These are phyloP conservation scores for Falco rusticolus DNA, from an alignment of 2,797 vertebrate species.

Conservation along the genomic window DNA sequence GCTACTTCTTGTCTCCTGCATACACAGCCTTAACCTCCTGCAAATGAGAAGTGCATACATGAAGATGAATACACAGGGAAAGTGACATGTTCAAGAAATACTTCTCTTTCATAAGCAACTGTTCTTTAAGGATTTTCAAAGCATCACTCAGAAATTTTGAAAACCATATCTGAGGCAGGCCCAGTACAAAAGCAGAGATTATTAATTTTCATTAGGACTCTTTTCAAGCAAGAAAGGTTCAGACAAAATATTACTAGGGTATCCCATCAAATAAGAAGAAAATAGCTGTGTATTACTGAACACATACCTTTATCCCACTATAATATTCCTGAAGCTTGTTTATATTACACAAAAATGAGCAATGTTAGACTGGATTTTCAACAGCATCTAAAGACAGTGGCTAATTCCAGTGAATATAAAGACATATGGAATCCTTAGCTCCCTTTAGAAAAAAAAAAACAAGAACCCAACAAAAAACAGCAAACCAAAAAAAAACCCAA, in stretches of 20 bases:
- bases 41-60: neutral
- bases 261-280: neutral
- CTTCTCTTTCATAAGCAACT: neutral
- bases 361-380: neutral
- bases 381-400: neutral
- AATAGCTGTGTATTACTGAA: neutral
- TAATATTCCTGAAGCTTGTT: neutral
- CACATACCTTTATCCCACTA: neutral
- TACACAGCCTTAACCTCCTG: neutral
- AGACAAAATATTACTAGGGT: neutral
- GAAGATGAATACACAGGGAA: neutral
- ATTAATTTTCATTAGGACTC: neutral
- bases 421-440: neutral
- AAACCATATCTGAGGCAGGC: neutral
- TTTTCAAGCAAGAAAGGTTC: neutral
- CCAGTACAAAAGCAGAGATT: neutral
- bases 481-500: too few relatives aligned
- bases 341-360: neutral
- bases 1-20: neutral
- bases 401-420: neutral
- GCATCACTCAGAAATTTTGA: neutral
- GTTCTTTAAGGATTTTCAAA: neutral
- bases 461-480: neutral
- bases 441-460: neutral
- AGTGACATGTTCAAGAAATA: neutral